phyloP scores from a whole-genome alignment of 92 coral and sea anemone species.

The Zoanthus gigantus region DNA sequence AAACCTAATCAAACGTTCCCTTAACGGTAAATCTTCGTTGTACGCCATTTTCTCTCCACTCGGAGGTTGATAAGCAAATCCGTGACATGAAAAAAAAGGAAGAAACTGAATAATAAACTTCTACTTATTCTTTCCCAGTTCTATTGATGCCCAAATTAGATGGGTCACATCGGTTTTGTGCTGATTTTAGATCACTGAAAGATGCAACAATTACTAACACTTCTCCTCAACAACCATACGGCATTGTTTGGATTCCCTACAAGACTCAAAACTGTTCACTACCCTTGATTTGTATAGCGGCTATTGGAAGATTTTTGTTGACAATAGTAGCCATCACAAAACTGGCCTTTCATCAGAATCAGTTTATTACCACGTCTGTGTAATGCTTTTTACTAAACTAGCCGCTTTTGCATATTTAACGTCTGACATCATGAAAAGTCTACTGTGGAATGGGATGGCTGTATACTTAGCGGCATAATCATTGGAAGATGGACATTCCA shows the following conservation, averaged over 20 bases:
- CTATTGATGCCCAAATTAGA: no score
- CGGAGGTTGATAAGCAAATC: no score
- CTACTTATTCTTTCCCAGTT: no score
- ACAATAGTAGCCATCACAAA: slow-evolving; percentile 29
- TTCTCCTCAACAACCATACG: no score
- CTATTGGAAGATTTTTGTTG: slow-evolving; percentile 44
- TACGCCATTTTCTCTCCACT: no score
- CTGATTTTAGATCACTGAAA: no score
- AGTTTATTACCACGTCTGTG: slow-evolving; percentile 53
- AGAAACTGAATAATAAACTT: no score
- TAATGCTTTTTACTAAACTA: slow-evolving; percentile 55
- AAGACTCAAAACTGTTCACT: slow-evolving; percentile 47
- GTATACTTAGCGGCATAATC: slow-evolving; percentile 65
- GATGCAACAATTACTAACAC: no score
- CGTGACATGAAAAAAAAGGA: no score
- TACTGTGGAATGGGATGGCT: not conserved
- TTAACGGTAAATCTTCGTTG: no score
- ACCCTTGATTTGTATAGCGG: slow-evolving; percentile 56
- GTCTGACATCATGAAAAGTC: slow-evolving; percentile 48
- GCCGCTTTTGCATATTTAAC: slow-evolving; percentile 56
- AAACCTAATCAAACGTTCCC: no score
- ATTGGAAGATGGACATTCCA: slow-evolving; percentile 49
- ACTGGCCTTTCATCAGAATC: slow-evolving; percentile 56
- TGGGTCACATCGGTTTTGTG: no score
- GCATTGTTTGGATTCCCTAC: not conserved